phyloP scores from a whole-genome alignment of 2,888 invertebrate species.

The Argyresthia albistria region DNA sequence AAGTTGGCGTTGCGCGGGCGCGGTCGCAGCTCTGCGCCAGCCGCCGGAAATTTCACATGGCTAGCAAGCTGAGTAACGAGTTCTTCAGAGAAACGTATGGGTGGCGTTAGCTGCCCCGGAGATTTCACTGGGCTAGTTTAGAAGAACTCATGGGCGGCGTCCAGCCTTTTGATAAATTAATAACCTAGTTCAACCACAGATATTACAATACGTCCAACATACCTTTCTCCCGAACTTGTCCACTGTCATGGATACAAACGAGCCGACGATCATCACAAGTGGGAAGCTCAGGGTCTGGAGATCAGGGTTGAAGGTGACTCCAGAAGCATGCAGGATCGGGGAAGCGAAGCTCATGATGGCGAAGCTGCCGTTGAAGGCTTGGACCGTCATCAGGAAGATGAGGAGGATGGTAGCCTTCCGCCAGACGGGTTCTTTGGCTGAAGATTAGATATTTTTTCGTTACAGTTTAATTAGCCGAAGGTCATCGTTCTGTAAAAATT shows the following conservation, averaged over 20 bases:
- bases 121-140: too few relatives aligned
- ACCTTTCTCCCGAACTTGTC: constrained; percentile 11
- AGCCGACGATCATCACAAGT: constrained; percentile 8
- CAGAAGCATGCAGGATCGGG: constrained; percentile 4
- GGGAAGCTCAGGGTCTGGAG: constrained; percentile 10
- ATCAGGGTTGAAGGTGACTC: constrained; percentile 7
- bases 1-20: too few relatives aligned
- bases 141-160: too few relatives aligned
- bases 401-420: constrained; percentile 2
- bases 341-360: constrained; percentile 9
- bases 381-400: constrained; percentile 5
- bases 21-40: too few relatives aligned
- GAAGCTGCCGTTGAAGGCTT: constrained; percentile 7
- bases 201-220: neutral
- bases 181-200: too few relatives aligned
- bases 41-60: too few relatives aligned
- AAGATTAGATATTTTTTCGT: neutral
- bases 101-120: too few relatives aligned
- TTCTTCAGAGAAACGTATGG: too few relatives aligned
- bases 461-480: too few relatives aligned
- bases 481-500: too few relatives aligned
- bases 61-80: too few relatives aligned
- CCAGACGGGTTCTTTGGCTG: constrained; percentile 6
- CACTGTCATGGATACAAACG: constrained; percentile 4
- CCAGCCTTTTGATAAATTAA: too few relatives aligned